phyloP scores from a whole-genome alignment of 2,797 vertebrate genomes.

The Mormyrus hasselquistii region DNA sequence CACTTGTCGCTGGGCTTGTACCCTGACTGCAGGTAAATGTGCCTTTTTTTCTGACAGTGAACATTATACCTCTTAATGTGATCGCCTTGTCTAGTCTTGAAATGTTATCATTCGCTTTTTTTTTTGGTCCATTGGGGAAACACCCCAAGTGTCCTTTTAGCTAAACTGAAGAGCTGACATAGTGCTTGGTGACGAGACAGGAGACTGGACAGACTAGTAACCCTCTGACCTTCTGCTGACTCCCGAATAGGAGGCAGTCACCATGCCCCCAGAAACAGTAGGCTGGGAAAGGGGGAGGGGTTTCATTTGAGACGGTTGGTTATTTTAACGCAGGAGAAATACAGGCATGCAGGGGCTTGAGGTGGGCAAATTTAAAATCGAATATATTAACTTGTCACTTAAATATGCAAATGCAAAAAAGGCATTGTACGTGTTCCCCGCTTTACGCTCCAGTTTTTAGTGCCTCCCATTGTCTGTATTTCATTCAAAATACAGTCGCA shows the following conservation, averaged over 20 bases:
- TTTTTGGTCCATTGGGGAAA: not conserved
- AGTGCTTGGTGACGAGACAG: not conserved
- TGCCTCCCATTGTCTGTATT: not conserved
- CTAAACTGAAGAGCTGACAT: not conserved
- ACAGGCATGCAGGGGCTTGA: not conserved
- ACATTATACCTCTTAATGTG: no score
- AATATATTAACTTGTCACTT: not conserved
- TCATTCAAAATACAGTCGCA: not conserved
- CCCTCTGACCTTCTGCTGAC: not conserved
- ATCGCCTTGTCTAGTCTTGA: no score
- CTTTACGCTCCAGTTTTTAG: not conserved
- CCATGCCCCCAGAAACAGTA: not conserved
- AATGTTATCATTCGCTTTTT: not conserved
- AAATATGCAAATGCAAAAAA: not conserved
- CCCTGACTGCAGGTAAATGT: not conserved
- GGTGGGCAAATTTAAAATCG: not conserved
- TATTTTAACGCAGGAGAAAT: not conserved
- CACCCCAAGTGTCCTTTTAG: not conserved
- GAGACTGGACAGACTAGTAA: not conserved
- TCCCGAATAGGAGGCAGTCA: not conserved
- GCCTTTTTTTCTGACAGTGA: not conserved
- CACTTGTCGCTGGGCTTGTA: not conserved
- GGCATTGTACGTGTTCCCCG: not conserved
- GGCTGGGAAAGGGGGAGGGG: no score
- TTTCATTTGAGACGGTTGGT: not conserved